A percentile compares a stretch with the other conserved stretches of the same genome.
Conservation (phyloP, 2,888 invertebrate genomes). For the Liodrosophila aerea region DNA sequence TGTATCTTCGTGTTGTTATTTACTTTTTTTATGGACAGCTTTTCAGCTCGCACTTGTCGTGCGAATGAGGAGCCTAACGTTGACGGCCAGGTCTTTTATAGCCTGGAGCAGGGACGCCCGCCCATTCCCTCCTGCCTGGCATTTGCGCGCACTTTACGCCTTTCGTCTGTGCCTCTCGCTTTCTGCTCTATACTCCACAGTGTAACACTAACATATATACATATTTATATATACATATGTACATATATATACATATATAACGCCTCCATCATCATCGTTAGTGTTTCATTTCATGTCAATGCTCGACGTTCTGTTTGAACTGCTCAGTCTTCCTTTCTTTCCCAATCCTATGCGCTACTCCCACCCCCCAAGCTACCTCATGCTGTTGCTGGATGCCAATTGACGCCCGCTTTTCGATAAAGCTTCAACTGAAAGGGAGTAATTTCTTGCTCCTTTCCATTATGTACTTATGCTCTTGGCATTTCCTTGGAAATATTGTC, state of each 20-base stretch:
- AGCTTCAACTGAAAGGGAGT: conserved; percentile 54
- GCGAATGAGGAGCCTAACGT: conserved; percentile 61
- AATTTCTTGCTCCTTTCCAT: conserved; percentile 45
- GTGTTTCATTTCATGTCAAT: conserved; percentile 65
- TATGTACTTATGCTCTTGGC: conserved; percentile 37
- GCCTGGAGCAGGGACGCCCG: conserved; percentile 18
- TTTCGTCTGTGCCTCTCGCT: conserved; percentile 21
- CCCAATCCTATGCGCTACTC: conserved; percentile 12
- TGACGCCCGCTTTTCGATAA: conserved; percentile 61
- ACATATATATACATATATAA: neutral
- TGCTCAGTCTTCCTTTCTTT: no score
- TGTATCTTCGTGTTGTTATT: conserved; percentile 22
- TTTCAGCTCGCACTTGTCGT: conserved; percentile 43
- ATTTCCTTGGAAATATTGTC: conserved; percentile 54
- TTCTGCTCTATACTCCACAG: conserved; percentile 7
- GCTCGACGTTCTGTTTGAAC: conserved; percentile 13
- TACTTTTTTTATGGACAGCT: conserved; percentile 15
- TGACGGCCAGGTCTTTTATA: conserved; percentile 68
- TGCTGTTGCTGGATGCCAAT: conserved; percentile 51
- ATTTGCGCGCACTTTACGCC: conserved; percentile 40
- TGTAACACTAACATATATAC: conserved; percentile 13
- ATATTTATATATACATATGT: neutral
- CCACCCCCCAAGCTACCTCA: conserved; percentile 5
- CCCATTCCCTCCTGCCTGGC: conserved; percentile 5
- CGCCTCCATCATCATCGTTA: conserved; percentile 42